Conservation (phyloP, 2,888 invertebrate genomes). For the Sarcophaga caerulescens region DNA sequence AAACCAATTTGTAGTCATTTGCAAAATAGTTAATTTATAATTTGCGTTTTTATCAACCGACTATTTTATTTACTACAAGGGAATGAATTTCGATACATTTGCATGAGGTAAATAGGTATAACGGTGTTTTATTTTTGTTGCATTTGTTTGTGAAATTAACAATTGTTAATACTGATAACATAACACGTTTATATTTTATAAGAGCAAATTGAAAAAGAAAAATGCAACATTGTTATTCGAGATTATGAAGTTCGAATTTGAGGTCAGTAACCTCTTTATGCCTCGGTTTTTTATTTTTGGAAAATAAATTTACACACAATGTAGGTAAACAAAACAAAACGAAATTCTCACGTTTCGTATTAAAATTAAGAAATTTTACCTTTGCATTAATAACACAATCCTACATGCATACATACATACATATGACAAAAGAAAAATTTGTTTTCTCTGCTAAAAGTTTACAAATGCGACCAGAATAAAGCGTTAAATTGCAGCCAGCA, state of each 20-base stretch:
- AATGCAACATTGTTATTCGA: neutral
- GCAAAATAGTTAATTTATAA: too few relatives aligned
- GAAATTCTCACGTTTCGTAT: slow-evolving; percentile 10
- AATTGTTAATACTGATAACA: neutral
- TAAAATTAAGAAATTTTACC: neutral
- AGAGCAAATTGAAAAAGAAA: neutral
- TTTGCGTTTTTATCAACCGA: too few relatives aligned
- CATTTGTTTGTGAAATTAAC: too few relatives aligned
- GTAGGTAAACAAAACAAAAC: slow-evolving; percentile 4
- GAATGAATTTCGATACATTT: too few relatives aligned
- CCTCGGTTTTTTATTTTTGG: neutral
- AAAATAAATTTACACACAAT: neutral
- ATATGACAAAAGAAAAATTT: neutral
- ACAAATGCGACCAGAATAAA: too few relatives aligned
- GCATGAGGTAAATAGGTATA: too few relatives aligned
- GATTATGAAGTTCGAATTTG: slow-evolving; percentile 2
- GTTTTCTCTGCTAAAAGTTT: too few relatives aligned
- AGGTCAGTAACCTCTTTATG: slow-evolving; percentile 13
- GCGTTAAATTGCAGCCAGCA: too few relatives aligned
- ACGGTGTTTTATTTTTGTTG: too few relatives aligned
- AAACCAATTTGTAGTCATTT: too few relatives aligned
- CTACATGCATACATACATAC: neutral
- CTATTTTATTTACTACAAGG: too few relatives aligned
- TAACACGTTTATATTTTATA: neutral
- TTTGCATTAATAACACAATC: neutral